Evolutionary conservation across 2,797 vertebrate species (phyloP), one percentile per base, ranked within the genome.

Genomic region (Sylvia borin): DNA sequence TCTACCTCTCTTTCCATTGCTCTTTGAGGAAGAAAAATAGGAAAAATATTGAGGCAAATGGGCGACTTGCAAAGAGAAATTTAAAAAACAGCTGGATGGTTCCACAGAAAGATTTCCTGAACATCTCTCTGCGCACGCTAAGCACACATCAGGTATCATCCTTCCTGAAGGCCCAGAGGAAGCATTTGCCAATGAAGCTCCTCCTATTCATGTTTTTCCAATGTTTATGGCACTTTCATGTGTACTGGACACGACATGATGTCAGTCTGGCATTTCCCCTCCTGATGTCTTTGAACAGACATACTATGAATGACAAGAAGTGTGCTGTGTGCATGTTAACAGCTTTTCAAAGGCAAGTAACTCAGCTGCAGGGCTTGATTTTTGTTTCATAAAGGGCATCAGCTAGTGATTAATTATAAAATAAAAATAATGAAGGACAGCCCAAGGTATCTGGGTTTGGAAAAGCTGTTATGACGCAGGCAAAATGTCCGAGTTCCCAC

Each of bases 321-420:
- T 67, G 81, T 24, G 50, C 72, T 74, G 55, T 42, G 34, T 36
- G 55, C 87, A 64, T 15, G 85, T 57, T 16, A 95, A 88, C 60
- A 94, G 74, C 51, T 85, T 91, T 82, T 82, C 89, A 91, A 66
- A 94, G 74, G 81, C 71, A 85, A 91, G 79, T 70, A 85, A 73
- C 64, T 42, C 57, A 92, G 78, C 74, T 85, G 87, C 57, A 67
- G 40, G 27, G 72, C 51, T 53, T 88, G 68, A 80, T 76, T 92
- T 92, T 79, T 73, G 58, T 92, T 93, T 89, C 57, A 89, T 77
- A 64, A 90, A 90, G 60, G 66, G 45, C 81, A 90, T 18, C 81
- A 88, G 61, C 43, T 85, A 88, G 66, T 72, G 79, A 85, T 55
- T 79, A 92, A 90, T 92, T 74, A 65, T 74, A 57, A 92, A 85